Evolutionary conservation across 2,888 invertebrate species (phyloP).

Genomic region (Lathronympha strigana): DNA sequence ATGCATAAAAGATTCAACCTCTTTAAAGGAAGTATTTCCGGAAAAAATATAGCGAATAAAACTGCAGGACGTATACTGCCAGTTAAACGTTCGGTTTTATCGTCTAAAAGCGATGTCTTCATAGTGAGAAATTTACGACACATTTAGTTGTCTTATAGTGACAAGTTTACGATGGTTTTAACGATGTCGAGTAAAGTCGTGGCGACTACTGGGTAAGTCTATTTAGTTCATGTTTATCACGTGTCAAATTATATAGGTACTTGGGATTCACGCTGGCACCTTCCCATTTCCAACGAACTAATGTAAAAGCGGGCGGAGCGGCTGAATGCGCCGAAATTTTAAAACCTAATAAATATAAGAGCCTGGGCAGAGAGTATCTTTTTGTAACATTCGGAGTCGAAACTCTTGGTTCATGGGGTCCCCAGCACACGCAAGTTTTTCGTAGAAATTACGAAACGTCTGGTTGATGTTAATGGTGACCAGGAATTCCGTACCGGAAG

Average conservation of each 20-base stretch:
- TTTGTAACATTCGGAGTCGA: too few relatives aligned
- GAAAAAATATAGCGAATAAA: background rate
- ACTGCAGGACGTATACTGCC: conserved; percentile 9
- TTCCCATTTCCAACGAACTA: background rate
- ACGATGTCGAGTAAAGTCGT: conserved; percentile 14
- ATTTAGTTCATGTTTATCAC: background rate
- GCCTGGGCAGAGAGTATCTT: too few relatives aligned
- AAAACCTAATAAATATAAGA: too few relatives aligned
- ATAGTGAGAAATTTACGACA: conserved; percentile 25
- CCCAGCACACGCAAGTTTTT: too few relatives aligned
- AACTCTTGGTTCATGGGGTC: too few relatives aligned
- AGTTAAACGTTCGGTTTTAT: conserved; percentile 23
- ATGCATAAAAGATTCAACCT: too few relatives aligned
- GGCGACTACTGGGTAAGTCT: conserved; percentile 1
- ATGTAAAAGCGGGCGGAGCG: too few relatives aligned
- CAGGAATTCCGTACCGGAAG: too few relatives aligned
- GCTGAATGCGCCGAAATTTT: too few relatives aligned
- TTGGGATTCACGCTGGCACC: background rate
- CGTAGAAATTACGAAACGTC: too few relatives aligned
- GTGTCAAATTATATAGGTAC: background rate
- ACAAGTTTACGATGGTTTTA: conserved; percentile 23
- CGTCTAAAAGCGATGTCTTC: conserved; percentile 25
- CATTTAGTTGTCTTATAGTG: conserved; percentile 23
- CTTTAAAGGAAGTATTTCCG: background rate
- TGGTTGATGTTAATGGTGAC: too few relatives aligned